These are phyloP conservation scores for Ovibos moschatus DNA, from an alignment of 2,113 vertebrate species.

Conservation along the genomic window DNA sequence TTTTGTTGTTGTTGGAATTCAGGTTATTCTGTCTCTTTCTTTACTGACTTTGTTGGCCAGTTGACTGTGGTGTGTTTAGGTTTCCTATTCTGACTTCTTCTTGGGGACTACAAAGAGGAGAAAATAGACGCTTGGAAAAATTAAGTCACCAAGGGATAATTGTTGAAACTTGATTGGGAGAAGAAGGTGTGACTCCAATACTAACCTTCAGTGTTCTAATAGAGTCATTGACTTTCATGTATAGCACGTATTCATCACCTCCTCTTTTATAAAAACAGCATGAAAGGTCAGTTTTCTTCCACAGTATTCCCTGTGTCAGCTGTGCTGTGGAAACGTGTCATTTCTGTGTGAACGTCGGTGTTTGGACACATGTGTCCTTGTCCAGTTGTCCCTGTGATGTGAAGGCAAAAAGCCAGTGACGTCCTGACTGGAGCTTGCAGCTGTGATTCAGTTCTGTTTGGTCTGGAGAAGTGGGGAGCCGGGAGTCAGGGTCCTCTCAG, in stretches of 20 bases:
- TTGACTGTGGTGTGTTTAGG: neutral
- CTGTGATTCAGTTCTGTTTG: constrained; percentile 37
- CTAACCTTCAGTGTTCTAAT: neutral
- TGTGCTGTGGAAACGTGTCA: neutral
- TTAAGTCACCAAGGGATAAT: neutral
- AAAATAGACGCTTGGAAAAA: neutral
- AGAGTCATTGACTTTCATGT: neutral
- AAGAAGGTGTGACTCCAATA: neutral
- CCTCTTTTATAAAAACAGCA: neutral
- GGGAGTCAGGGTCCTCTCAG: constrained; percentile 30
- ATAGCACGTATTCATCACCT: neutral
- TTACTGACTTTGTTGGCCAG: neutral
- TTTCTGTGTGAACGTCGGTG: neutral
- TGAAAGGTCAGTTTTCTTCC: neutral
- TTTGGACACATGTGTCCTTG: constrained; percentile 14
- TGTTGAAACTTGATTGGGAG: neutral
- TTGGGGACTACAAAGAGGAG: neutral
- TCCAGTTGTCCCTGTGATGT: constrained; percentile 6
- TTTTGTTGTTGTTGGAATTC: neutral
- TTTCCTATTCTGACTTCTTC: neutral
- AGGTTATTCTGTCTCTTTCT: neutral
- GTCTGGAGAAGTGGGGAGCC: constrained; percentile 28
- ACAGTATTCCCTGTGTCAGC: neutral
- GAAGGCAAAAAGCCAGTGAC: constrained; percentile 44
- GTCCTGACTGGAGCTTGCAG: constrained; percentile 32